A percentile compares a stretch with the other conserved stretches of the same genome.
Conservation (phyloP, 2,888 invertebrate genomes). For the Euclidia mi region DNA sequence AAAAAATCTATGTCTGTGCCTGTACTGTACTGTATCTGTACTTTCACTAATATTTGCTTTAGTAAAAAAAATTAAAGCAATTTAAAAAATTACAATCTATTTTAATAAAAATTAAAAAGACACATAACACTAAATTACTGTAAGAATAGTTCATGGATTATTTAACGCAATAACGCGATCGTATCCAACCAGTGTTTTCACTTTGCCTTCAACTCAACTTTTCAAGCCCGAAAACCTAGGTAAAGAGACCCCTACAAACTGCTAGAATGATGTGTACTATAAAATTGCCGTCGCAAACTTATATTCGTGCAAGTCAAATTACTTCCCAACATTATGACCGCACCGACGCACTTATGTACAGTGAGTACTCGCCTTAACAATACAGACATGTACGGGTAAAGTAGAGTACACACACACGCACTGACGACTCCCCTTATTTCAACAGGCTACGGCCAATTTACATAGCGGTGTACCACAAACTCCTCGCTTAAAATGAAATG, state of each 20-base stretch:
- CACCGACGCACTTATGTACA: constrained; percentile 40
- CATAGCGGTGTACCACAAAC: constrained; percentile 82
- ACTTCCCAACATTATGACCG: constrained; percentile 41
- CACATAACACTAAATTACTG: no score
- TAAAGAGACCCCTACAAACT: constrained; percentile 3
- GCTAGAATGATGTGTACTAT: constrained; percentile 14
- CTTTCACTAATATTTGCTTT: no score
- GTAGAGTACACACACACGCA: constrained; percentile 67
- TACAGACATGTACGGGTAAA: constrained; percentile 61
- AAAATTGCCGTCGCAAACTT: constrained; percentile 33
- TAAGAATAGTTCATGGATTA: no score
- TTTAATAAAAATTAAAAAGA: no score
- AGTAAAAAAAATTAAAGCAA: no score
- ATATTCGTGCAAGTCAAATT: constrained; percentile 37
- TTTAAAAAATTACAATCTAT: no score
- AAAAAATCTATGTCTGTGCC: no score
- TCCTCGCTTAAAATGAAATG: constrained; percentile 83
- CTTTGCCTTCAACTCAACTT: no score
- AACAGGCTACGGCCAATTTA: constrained; percentile 82
- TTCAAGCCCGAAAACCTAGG: no score
- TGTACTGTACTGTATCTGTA: no score
- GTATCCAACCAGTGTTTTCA: no score
- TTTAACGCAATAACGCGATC: no score
- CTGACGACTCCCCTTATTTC: constrained; percentile 78
- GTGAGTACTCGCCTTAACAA: constrained; percentile 54